Conservation (phyloP, 2,888 invertebrate genomes). For the Acanthococcus lagerstroemiae region DNA sequence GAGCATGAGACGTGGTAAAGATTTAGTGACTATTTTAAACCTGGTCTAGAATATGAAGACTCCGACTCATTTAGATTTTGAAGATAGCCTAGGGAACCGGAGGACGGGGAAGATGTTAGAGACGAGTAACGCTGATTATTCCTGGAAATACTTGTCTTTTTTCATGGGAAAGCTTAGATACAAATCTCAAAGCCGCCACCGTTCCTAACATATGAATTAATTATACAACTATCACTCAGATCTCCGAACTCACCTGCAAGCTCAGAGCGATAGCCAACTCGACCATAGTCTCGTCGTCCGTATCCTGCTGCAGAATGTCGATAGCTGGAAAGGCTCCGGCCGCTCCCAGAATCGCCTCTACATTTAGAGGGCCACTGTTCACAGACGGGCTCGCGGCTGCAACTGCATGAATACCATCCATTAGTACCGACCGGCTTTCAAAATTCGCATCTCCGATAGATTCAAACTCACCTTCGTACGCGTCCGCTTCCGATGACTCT, state of each 20-base stretch:
- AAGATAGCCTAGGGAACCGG: no score
- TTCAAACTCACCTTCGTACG: conserved; percentile 43
- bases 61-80: no score
- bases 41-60: no score
- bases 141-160: no score
- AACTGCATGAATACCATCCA: background rate
- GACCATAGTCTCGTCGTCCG: conserved; percentile 94
- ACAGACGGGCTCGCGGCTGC: conserved; percentile 1
- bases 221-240: no score
- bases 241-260: conserved; percentile 56
- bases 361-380: conserved; percentile 35
- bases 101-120: no score
- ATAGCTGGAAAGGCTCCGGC: conserved; percentile 62
- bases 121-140: no score
- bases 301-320: conserved; percentile 83
- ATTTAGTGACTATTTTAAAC: no score
- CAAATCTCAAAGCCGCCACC: no score
- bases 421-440: background rate
- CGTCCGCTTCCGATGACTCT: conserved; percentile 45
- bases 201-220: no score
- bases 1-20: no score
- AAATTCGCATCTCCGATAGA: background rate
- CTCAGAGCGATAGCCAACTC: conserved; percentile 92
- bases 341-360: conserved; percentile 43
- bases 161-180: no score